phyloP scores from a whole-genome alignment of 2,888 invertebrate genomes.

The Leptopilina myrica region DNA sequence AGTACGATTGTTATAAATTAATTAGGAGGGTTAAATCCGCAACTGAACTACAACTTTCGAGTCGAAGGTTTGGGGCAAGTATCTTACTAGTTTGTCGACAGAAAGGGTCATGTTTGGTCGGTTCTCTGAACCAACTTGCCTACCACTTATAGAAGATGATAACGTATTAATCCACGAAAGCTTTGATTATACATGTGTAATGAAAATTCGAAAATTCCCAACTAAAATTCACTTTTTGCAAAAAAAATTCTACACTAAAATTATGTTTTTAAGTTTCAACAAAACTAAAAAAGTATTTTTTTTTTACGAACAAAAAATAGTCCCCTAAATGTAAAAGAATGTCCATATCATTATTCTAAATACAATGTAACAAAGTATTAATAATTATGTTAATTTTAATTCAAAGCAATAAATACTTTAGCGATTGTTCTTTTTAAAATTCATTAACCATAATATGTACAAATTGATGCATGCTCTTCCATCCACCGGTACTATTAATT shows the following conservation, averaged over 20 bases:
- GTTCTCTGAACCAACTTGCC: slow-evolving; percentile 66
- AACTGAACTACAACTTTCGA: slow-evolving; percentile 59
- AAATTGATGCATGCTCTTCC: slow-evolving; percentile 23
- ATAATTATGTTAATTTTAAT: neutral
- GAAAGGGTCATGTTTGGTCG: slow-evolving; percentile 69
- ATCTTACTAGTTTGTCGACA: slow-evolving; percentile 67
- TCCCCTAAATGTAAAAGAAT: too few relatives aligned
- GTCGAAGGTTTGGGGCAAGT: slow-evolving; percentile 54
- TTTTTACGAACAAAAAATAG: too few relatives aligned
- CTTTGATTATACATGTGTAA: slow-evolving; percentile 8
- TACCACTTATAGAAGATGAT: slow-evolving; percentile 71
- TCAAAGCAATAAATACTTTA: neutral
- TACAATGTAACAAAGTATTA: neutral
- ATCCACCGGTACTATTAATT: slow-evolving; percentile 61
- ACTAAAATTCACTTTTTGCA: neutral
- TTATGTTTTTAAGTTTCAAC: too few relatives aligned
- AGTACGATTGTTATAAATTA: slow-evolving; percentile 69
- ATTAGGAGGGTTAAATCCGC: slow-evolving; percentile 71
- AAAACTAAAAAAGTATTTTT: too few relatives aligned
- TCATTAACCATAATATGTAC: slow-evolving; percentile 31
- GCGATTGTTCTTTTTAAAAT: slow-evolving; percentile 6
- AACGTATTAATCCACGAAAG: slow-evolving; percentile 59
- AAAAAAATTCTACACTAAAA: neutral
- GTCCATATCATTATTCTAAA: too few relatives aligned
- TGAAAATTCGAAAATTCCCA: neutral